Percentiles rank a stretch among this genome's conserved stretches.
These are phyloP conservation scores for Bombus sylvicola DNA, from an alignment of 1,140 invertebrate species.

Conservation along the genomic window DNA sequence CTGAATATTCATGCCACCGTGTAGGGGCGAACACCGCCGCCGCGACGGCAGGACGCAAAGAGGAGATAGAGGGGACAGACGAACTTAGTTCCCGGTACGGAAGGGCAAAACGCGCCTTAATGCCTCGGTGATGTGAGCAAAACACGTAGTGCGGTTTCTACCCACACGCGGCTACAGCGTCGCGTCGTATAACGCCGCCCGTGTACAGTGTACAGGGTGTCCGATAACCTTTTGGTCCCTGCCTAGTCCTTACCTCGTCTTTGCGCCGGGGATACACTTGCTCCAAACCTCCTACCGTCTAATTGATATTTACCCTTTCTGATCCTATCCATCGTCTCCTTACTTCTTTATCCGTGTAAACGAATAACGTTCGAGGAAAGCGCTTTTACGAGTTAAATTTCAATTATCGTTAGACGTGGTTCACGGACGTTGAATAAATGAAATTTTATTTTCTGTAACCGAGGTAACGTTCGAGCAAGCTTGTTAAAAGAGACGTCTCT, in stretches of 20 bases:
- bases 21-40: constrained; percentile 64
- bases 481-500: background rate
- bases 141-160: constrained; percentile 65
- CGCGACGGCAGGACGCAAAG: constrained; percentile 42
- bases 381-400: background rate
- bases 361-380: no score
- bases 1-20: constrained; percentile 80
- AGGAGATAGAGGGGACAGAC: constrained; percentile 44
- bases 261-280: background rate
- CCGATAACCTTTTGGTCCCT: constrained; percentile 50
- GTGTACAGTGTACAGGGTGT: constrained; percentile 44
- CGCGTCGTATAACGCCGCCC: constrained; percentile 37
- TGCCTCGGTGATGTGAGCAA: constrained; percentile 70
- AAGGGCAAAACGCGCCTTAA: constrained; percentile 73
- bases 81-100: constrained; percentile 63
- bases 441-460: no score
- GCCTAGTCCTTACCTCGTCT: background rate
- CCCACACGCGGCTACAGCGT: constrained; percentile 40
- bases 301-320: constrained; percentile 55
- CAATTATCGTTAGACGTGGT: no score
- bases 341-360: background rate
- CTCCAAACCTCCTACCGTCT: background rate
- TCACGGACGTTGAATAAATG: no score
- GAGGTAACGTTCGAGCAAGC: background rate
- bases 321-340: constrained; percentile 34